A percentile compares a stretch with the other conserved stretches of the same genome.
These are phyloP conservation scores for Eugnorisma glareosa DNA, from an alignment of 2,888 invertebrate genomes.

Conservation along the genomic window DNA sequence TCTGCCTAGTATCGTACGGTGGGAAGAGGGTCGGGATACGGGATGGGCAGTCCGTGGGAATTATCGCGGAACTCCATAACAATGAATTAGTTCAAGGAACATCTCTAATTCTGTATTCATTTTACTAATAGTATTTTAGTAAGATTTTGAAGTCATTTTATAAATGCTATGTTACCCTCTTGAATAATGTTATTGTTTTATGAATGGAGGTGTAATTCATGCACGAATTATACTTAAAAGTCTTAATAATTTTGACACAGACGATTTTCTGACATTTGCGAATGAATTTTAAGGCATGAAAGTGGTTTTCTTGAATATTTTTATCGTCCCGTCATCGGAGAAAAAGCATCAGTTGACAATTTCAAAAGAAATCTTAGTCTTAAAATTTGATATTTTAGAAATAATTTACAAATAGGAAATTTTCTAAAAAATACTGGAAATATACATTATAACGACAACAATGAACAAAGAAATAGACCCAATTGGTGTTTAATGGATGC, in stretches of 20 bases:
- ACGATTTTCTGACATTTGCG: no score
- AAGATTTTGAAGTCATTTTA: background rate
- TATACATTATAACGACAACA: no score
- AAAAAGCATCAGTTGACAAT: no score
- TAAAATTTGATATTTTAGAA: no score
- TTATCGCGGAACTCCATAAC: constrained; percentile 48
- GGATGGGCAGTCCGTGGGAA: constrained; percentile 66
- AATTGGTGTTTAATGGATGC: no score
- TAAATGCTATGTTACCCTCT: background rate
- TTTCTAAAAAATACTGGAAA: no score
- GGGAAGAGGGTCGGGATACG: constrained; percentile 78
- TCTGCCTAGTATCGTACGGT: constrained; percentile 74
- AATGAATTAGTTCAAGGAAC: constrained; percentile 31
- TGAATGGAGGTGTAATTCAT: background rate
- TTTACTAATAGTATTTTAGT: background rate
- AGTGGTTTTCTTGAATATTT: no score
- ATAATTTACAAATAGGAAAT: no score
- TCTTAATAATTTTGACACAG: background rate
- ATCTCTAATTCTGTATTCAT: background rate
- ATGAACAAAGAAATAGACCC: no score
- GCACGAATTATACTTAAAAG: background rate
- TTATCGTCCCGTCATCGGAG: no score
- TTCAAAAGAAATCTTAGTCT: no score
- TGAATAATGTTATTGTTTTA: constrained; percentile 5
- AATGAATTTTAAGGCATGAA: no score